Conservation (phyloP, 2,888 invertebrate genomes). For the Thereva nobilitata region DNA sequence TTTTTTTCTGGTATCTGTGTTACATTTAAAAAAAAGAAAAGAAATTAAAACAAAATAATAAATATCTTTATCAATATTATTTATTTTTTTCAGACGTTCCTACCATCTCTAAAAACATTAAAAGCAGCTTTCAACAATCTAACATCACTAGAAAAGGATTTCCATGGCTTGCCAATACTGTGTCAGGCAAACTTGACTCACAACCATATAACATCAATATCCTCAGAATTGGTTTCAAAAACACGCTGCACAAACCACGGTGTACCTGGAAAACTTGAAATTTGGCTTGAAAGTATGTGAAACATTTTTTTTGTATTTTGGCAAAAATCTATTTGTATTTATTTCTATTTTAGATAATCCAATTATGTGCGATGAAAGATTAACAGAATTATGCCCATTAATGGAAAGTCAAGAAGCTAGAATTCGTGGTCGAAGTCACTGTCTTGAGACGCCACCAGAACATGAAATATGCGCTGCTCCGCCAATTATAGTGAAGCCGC, state of each 20-base stretch:
- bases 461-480: slow-evolving; percentile 56
- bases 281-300: slow-evolving; percentile 76
- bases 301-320: neutral
- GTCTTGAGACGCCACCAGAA: slow-evolving; percentile 54
- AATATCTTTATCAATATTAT: slow-evolving; percentile 1
- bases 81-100: slow-evolving; percentile 66
- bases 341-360: slow-evolving; percentile 69
- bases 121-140: slow-evolving; percentile 78
- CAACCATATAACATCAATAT: slow-evolving; percentile 74
- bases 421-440: slow-evolving; percentile 69
- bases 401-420: slow-evolving; percentile 75
- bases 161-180: slow-evolving; percentile 79
- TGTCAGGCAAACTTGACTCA: slow-evolving; percentile 80
- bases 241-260: slow-evolving; percentile 80
- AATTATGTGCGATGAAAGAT: slow-evolving; percentile 71
- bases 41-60: too few species aligned
- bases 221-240: slow-evolving; percentile 76
- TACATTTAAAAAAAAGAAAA: too few species aligned
- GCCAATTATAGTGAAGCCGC: slow-evolving; percentile 49
- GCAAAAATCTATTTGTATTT: too few species aligned
- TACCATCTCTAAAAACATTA: slow-evolving; percentile 76
- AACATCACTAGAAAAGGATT: slow-evolving; percentile 75
- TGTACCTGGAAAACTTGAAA: slow-evolving; percentile 68
- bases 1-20: too few species aligned
- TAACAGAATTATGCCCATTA: slow-evolving; percentile 71